phyloP scores from a whole-genome alignment of 2,113 vertebrate genomes.

The Apodemus speciosus region DNA sequence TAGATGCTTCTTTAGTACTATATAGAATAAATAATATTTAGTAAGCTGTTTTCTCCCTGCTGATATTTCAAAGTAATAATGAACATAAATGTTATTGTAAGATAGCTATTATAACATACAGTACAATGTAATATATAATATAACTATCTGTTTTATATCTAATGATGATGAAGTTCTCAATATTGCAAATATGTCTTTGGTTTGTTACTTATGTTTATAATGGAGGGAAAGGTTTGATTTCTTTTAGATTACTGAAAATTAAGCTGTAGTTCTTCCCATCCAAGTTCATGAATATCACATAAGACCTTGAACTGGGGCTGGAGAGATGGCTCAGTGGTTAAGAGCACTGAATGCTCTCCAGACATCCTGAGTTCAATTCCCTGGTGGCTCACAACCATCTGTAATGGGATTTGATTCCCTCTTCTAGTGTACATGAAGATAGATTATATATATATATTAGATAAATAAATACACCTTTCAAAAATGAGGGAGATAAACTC shows the following conservation, averaged over 20 bases:
- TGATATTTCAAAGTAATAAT: slow-evolving; percentile 33
- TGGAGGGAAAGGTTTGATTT: slow-evolving; percentile 15
- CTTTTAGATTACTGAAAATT: slow-evolving; percentile 26
- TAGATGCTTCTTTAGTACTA: not conserved
- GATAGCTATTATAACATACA: not conserved
- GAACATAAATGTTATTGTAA: not conserved
- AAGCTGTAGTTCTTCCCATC: slow-evolving; percentile 25
- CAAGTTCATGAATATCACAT: not conserved
- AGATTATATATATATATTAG: too few relatives aligned
- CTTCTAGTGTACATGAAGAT: too few relatives aligned
- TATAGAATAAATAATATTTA: not conserved
- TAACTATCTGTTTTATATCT: not conserved
- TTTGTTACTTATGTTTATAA: not conserved
- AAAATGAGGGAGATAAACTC: too few relatives aligned
- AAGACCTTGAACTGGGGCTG: not conserved
- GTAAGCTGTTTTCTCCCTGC: not conserved
- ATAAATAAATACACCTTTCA: too few relatives aligned
- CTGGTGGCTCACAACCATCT: too few relatives aligned
- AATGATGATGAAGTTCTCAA: not conserved
- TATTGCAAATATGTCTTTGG: not conserved
- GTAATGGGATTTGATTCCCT: too few relatives aligned
- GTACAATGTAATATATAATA: not conserved
- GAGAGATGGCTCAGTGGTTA: too few relatives aligned
- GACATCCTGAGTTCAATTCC: too few relatives aligned
- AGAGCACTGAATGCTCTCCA: too few relatives aligned